Percentiles rank a stretch among this genome's conserved stretches.
Evolutionary conservation across 2,888 invertebrate genomes (phyloP).

Genomic region (Temnothorax unifasciatus): DNA sequence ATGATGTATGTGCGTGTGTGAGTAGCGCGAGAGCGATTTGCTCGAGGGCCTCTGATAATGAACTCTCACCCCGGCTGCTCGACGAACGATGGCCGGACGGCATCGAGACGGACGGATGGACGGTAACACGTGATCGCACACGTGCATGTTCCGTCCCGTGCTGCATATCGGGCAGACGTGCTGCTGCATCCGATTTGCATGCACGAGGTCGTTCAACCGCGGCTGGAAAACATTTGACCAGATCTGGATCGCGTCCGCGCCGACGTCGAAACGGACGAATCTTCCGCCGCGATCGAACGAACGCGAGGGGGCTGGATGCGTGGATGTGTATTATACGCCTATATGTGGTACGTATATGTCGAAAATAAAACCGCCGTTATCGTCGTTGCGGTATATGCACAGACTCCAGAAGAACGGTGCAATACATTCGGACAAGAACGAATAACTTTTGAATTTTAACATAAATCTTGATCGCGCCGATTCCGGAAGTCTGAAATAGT

Average conservation of each 20-base stretch:
- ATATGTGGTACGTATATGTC: not conserved
- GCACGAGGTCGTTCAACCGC: slow-evolving; percentile 51
- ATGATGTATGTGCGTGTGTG: not conserved
- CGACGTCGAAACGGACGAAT: slow-evolving; percentile 19
- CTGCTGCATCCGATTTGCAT: slow-evolving; percentile 46
- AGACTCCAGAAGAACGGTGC: not conserved
- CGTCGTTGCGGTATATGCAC: slow-evolving; percentile 12
- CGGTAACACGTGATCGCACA: slow-evolving; percentile 55
- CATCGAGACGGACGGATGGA: slow-evolving; percentile 13
- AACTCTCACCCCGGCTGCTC: slow-evolving; percentile 44
- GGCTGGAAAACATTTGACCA: slow-evolving; percentile 52
- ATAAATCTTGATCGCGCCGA: slow-evolving; percentile 39
- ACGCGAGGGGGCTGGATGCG: not conserved
- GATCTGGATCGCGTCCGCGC: not conserved
- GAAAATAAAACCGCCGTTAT: slow-evolving; percentile 51
- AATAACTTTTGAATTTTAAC: slow-evolving; percentile 44
- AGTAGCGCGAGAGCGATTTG: slow-evolving; percentile 25
- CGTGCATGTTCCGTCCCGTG: slow-evolving; percentile 36
- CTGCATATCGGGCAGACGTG: slow-evolving; percentile 31
- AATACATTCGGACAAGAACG: not conserved
- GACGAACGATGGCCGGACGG: slow-evolving; percentile 28
- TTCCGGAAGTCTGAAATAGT: slow-evolving; percentile 39
- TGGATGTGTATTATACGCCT: not conserved
- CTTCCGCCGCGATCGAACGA: not conserved
- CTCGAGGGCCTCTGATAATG: slow-evolving; percentile 58